A percentile compares a stretch with the other conserved stretches of the same genome.
phyloP scores from a whole-genome alignment of 2,888 invertebrate species.

The Galerucella pusilla region DNA sequence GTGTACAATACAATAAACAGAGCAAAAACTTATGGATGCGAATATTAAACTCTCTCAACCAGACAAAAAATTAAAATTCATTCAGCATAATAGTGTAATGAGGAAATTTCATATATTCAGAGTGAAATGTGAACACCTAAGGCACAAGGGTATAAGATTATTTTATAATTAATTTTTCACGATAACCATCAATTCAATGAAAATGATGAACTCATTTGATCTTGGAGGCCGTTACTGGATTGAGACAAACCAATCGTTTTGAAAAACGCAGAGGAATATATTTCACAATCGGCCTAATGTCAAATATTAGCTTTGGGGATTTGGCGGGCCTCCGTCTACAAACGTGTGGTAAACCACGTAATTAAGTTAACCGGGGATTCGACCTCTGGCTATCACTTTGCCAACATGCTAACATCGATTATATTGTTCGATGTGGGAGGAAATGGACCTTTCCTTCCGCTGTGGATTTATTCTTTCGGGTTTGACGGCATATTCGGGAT shows the following conservation, averaged over 20 bases:
- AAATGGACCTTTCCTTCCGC: constrained; percentile 33
- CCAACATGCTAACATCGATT: constrained; percentile 36
- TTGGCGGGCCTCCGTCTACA: constrained; percentile 36
- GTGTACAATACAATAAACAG: no score
- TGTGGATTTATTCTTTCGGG: constrained; percentile 25
- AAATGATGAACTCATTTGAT: background rate
- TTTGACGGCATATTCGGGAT: constrained; percentile 18
- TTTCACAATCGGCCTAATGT: constrained; percentile 46
- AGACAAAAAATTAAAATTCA: no score
- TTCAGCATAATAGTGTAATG: no score
- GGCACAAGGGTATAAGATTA: no score
- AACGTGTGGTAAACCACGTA: constrained; percentile 40
- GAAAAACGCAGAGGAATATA: constrained; percentile 45
- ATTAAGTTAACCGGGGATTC: constrained; percentile 39
- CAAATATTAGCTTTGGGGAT: constrained; percentile 50
- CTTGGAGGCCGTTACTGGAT: background rate
- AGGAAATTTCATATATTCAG: no score
- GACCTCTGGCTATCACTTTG: constrained; percentile 39
- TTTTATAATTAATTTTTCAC: no score
- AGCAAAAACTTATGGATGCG: no score
- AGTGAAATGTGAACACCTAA: no score
- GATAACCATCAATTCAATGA: no score
- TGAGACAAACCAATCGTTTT: constrained; percentile 8
- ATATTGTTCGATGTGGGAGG: constrained; percentile 36
- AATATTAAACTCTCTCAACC: no score